A percentile compares a stretch with the other conserved stretches of the same genome.
These are phyloP conservation scores for Fringilla coelebs DNA, from an alignment of 2,797 vertebrate species.

Conservation along the genomic window DNA sequence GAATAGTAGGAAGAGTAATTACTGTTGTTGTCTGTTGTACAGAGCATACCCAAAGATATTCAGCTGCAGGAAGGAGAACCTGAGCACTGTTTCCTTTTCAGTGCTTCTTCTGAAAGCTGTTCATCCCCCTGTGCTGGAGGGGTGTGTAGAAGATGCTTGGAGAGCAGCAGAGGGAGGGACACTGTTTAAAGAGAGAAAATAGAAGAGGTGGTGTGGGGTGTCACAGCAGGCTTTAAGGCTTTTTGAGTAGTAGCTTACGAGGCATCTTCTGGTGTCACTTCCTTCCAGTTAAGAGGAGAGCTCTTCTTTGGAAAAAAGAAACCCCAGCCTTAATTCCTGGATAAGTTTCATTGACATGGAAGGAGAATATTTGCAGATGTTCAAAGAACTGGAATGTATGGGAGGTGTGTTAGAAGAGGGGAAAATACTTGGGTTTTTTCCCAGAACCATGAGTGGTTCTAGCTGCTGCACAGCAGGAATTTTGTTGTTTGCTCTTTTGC, in stretches of 20 bases:
- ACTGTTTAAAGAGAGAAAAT: neutral
- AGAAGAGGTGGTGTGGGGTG: neutral
- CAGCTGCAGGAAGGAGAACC: neutral
- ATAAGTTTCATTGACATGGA: neutral
- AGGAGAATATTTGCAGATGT: neutral
- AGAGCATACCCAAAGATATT: neutral
- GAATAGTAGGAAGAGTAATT: neutral
- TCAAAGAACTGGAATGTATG: neutral
- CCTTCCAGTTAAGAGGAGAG: neutral
- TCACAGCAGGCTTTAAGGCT: neutral
- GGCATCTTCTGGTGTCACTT: neutral
- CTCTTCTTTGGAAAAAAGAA: neutral
- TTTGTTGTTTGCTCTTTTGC: neutral
- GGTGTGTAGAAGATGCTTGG: neutral
- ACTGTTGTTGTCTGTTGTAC: neutral
- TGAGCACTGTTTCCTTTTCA: neutral
- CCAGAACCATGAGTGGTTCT: neutral
- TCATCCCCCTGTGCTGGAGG: neutral
- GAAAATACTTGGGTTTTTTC: neutral
- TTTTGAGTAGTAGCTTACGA: neutral
- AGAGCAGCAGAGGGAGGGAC: neutral
- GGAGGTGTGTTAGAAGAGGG: neutral
- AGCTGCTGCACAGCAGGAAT: neutral
- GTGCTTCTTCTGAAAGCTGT: neutral
- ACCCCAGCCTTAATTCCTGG: neutral